A percentile compares a stretch with the other conserved stretches of the same genome.
Evolutionary conservation across 2,113 vertebrate genomes (phyloP).

Genomic region (Caranx ignobilis): DNA sequence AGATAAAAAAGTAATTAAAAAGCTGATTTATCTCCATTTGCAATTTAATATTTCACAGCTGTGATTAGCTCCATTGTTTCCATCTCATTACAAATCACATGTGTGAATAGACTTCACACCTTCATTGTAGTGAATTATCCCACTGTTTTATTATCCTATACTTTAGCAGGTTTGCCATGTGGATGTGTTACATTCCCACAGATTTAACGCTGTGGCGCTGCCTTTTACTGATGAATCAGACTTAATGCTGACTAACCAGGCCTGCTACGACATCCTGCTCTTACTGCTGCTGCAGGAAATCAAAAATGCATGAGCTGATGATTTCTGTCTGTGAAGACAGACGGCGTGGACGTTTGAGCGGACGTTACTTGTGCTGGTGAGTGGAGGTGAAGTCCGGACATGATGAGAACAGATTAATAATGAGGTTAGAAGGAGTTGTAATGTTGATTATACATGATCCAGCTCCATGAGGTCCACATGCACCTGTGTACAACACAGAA

Average conservation of each 20-base stretch:
- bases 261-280: neutral
- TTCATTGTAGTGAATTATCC: neutral
- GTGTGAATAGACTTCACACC: neutral
- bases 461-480: neutral
- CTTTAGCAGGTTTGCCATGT: neutral
- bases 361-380: neutral
- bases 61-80: neutral
- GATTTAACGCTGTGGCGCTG: neutral
- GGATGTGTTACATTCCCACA: neutral
- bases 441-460: neutral
- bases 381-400: neutral
- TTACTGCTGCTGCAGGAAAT: neutral
- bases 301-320: neutral
- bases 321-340: neutral
- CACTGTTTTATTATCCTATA: neutral
- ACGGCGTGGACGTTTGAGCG: neutral
- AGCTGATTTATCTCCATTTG: neutral
- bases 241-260: too few species aligned
- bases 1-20: too few species aligned
- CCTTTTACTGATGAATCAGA: too few species aligned
- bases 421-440: neutral
- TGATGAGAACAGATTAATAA: neutral
- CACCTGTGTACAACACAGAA: neutral
- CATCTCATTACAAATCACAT: neutral
- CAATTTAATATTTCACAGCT: neutral